phyloP scores from a whole-genome alignment of 2,888 invertebrate genomes.

The Resseliella maxima region DNA sequence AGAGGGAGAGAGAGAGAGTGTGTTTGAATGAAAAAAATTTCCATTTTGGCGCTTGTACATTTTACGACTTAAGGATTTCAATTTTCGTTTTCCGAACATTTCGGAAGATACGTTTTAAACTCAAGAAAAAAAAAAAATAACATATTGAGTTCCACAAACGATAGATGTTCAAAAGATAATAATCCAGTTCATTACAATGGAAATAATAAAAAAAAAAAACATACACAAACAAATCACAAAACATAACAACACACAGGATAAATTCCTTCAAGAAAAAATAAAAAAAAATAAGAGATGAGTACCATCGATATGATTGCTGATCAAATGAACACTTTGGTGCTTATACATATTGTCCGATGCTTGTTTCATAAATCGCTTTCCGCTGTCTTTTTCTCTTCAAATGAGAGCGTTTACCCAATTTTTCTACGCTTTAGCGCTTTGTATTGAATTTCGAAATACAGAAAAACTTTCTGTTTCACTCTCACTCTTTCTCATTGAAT shows the following conservation, averaged over 20 bases:
- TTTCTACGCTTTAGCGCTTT: slow-evolving; percentile 11
- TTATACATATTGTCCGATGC: background rate
- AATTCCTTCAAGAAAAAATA: background rate
- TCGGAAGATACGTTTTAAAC: background rate
- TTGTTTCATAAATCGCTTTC: slow-evolving; percentile 13
- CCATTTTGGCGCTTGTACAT: background rate
- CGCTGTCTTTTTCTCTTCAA: background rate
- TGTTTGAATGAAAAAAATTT: background rate
- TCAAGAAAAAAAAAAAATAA: background rate
- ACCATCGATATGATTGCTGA: background rate
- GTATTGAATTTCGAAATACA: background rate
- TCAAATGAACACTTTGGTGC: background rate
- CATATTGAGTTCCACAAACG: slow-evolving; percentile 5
- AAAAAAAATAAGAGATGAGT: too few relatives aligned
- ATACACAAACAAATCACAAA: slow-evolving; percentile 18
- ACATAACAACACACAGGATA: too few relatives aligned
- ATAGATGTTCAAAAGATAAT: slow-evolving; percentile 9
- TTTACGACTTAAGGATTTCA: background rate
- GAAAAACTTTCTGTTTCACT: too few relatives aligned
- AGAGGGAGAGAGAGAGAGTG: too few relatives aligned
- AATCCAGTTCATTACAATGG: slow-evolving; percentile 43
- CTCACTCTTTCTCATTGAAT: too few relatives aligned
- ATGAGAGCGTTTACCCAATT: slow-evolving; percentile 35
- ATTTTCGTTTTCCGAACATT: background rate
- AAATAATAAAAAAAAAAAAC: slow-evolving; percentile 26